These are phyloP conservation scores for Ranitomeya variabilis DNA, from an alignment of 2,113 vertebrate genomes.

Conservation along the genomic window DNA sequence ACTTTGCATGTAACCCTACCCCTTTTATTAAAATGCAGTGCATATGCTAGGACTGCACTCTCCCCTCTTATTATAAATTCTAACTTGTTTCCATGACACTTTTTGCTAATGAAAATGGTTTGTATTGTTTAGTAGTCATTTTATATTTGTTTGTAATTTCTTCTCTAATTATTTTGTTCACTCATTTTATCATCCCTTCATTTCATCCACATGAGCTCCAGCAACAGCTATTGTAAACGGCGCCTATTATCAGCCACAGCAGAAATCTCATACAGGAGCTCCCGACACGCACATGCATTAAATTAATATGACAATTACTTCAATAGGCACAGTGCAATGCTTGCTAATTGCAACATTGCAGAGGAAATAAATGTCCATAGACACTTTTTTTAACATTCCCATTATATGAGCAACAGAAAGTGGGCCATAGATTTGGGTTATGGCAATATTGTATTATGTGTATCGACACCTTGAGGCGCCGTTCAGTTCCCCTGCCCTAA, in stretches of 20 bases:
- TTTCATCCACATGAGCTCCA: not conserved
- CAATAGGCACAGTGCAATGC: no score
- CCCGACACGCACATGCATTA: not conserved
- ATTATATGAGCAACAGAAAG: not conserved
- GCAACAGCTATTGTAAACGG: not conserved
- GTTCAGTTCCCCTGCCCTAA: no score
- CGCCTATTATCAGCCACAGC: not conserved
- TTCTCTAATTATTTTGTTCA: not conserved
- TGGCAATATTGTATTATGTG: no score
- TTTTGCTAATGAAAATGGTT: not conserved
- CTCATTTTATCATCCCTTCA: not conserved
- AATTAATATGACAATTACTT: not conserved
- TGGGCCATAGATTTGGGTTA: not conserved
- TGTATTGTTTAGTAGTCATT: not conserved
- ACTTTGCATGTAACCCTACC: not conserved
- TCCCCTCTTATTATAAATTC: not conserved
- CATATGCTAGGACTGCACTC: not conserved
- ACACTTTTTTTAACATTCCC: not conserved
- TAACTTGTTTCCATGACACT: not conserved
- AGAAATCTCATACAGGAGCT: not conserved
- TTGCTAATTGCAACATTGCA: not conserved
- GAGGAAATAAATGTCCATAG: not conserved
- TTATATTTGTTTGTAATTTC: not conserved
- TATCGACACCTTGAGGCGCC: no score
- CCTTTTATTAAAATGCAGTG: conserved; percentile 6